phyloP scores from a whole-genome alignment of 2,888 invertebrate genomes.

The Lypha dubia region DNA sequence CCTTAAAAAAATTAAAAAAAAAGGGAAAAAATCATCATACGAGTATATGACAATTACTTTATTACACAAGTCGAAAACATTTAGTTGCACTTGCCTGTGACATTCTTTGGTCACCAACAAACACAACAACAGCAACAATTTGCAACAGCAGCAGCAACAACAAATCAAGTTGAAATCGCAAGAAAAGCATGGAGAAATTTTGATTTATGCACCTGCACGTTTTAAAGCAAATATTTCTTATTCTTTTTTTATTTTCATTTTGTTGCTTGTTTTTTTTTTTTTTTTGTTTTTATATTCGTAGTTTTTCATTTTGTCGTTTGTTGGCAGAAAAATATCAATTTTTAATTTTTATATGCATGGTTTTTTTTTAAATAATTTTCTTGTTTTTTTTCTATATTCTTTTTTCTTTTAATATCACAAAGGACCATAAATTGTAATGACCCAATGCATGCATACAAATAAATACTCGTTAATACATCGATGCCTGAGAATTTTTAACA shows the following conservation, averaged over 20 bases:
- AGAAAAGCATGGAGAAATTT: constrained; percentile 60
- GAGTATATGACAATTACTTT: constrained; percentile 64
- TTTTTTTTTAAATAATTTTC: too few species aligned
- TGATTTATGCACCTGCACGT: constrained; percentile 67
- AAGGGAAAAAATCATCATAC: too few species aligned
- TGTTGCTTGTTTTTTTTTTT: not conserved
- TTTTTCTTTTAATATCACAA: constrained; percentile 21
- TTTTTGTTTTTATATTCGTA: not conserved
- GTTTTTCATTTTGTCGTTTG: constrained; percentile 1
- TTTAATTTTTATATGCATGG: constrained; percentile 29
- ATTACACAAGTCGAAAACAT: constrained; percentile 67
- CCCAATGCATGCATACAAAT: constrained; percentile 16
- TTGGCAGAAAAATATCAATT: constrained; percentile 46
- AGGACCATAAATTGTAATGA: constrained; percentile 54
- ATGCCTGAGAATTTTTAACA: constrained; percentile 1
- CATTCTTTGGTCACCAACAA: constrained; percentile 50
- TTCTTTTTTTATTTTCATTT: constrained; percentile 19
- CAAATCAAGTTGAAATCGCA: not conserved
- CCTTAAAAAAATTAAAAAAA: not conserved
- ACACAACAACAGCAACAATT: constrained; percentile 14
- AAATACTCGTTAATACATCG: not conserved
- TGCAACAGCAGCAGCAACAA: not conserved
- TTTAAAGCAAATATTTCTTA: constrained; percentile 46
- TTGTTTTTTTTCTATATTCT: too few species aligned
- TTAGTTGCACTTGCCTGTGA: constrained; percentile 61